Evolutionary conservation across 2,113 vertebrate genomes (phyloP).

Genomic region (Macrotus californicus): DNA sequence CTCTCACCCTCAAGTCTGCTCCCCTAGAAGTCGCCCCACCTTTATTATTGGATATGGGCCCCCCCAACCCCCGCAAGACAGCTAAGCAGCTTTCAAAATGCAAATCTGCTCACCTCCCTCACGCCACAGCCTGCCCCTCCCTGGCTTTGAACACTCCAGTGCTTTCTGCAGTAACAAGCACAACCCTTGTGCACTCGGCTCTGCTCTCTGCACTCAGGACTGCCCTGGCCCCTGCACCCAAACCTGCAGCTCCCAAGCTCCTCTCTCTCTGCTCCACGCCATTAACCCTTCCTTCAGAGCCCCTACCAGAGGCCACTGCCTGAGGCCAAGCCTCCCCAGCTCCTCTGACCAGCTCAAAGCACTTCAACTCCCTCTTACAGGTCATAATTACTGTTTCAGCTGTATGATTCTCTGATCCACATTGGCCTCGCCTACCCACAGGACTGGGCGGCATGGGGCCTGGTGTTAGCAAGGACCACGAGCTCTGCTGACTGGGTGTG

Average conservation of each 20-base stretch:
- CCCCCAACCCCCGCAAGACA: background rate
- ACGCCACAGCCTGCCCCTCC: accelerated
- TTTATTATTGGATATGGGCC: background rate
- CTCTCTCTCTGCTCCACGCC: background rate
- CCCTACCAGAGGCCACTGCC: background rate
- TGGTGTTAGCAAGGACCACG: background rate
- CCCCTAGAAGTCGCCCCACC: accelerated
- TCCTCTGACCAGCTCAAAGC: background rate
- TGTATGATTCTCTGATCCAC: background rate
- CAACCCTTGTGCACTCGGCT: background rate
- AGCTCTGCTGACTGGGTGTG: background rate
- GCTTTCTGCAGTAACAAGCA: background rate
- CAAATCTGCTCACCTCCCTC: background rate
- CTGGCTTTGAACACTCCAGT: background rate
- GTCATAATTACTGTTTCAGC: background rate
- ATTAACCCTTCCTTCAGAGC: background rate
- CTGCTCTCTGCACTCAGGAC: background rate
- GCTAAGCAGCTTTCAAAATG: background rate
- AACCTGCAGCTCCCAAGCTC: background rate
- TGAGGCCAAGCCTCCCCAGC: background rate
- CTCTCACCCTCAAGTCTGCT: background rate
- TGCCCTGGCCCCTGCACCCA: background rate
- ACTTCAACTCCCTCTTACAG: background rate
- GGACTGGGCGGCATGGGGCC: background rate
- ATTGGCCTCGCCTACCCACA: accelerated